Base-by-base conservation (phyloP, 2,113 vertebrate genomes). In the Reinhardtius hippoglossoides region DNA sequence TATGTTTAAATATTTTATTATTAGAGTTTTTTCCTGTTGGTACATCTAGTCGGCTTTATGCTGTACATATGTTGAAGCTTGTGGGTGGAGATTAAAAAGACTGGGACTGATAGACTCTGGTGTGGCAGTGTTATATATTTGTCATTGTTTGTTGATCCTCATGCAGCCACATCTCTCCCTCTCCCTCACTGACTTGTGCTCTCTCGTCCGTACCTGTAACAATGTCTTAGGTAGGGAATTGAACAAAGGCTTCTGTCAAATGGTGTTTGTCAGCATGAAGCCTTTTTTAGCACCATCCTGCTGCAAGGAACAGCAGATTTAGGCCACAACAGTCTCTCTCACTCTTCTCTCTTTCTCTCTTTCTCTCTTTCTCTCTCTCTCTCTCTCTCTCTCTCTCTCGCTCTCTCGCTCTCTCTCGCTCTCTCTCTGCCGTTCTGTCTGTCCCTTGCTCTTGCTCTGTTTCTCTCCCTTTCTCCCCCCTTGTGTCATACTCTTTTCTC, bases 181-280 rank as follows among this genome's bases (percentile, higher is more conserved):
- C 55, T 42, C 23, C 52, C 26, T 80, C 27, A 26, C 4, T 46
- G 55, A 23, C 24, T 79, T 46, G 44, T 58, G 48, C 15, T 50
- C 44, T 54, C 21, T 58, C 35, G 26, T 23, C 24, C 70, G 24
- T 69, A 21, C 70, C 69, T 74, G 55, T 76, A 57, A 66, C 42
- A 83, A 80, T 67, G 37, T 74, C 46, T 50, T 15, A 78, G 72
- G 14, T 8, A 71, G 20, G 50, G 48, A 50, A 75, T 69, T 75
- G 79, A 86, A 89, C 76, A 82, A 83, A 83, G 64, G 65, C 50
- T 74, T 88, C 82, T 89, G 82, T 92, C 84, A 81, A 72, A 87
- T 48, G 35, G 65, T 24, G 71, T 88, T 84, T 84, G 71, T 87
- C 87, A 72, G 71, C 68, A 23, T 70, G 71, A 76, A 68, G 27